Evolutionary conservation across 2,888 invertebrate species (phyloP).

Genomic region (Sarcophaga carnaria): DNA sequence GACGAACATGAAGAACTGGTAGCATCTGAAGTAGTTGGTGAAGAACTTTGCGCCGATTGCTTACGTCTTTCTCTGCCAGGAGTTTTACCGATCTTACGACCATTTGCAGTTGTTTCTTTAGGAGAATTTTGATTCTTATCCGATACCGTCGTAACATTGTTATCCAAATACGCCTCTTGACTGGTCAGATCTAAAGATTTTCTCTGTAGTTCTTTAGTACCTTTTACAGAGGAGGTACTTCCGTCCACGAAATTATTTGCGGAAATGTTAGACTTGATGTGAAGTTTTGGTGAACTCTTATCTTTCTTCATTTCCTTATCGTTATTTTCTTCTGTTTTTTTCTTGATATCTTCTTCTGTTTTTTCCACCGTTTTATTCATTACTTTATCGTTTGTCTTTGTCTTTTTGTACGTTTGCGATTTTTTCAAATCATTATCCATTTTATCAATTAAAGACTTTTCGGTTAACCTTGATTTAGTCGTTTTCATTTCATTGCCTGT

Average conservation of each 20-base stretch:
- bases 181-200: constrained; percentile 31
- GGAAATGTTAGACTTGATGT: neutral
- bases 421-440: constrained; percentile 63
- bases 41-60: constrained; percentile 71
- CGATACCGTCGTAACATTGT: neutral
- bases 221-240: neutral
- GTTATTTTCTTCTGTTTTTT: constrained; percentile 22
- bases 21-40: constrained; percentile 49
- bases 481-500: constrained; percentile 21
- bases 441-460: constrained; percentile 66
- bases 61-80: constrained; percentile 81
- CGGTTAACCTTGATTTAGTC: constrained; percentile 68
- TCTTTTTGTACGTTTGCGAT: constrained; percentile 48
- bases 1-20: constrained; percentile 60
- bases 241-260: constrained; percentile 26
- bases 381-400: constrained; percentile 54
- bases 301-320: constrained; percentile 55
- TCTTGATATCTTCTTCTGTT: constrained; percentile 49
- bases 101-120: constrained; percentile 71
- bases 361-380: constrained; percentile 22
- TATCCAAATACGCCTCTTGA: neutral
- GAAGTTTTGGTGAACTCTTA: constrained; percentile 36
- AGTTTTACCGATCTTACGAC: constrained; percentile 80
- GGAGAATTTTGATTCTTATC: constrained; percentile 54
- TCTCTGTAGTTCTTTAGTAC: constrained; percentile 28